Conservation (phyloP, 1,140 invertebrate species). For the Drosophila sturtevanti region DNA sequence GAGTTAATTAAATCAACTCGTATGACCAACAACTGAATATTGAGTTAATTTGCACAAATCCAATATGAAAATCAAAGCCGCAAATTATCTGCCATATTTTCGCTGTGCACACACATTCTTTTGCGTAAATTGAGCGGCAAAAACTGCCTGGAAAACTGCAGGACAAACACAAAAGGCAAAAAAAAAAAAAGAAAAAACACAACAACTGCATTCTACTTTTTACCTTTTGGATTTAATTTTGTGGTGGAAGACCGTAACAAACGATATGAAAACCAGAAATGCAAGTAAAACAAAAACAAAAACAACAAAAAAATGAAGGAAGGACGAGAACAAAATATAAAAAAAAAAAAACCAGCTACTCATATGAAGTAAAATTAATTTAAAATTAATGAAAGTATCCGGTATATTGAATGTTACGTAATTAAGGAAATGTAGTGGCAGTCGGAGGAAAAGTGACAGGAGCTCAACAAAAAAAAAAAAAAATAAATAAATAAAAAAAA, state of each 20-base stretch:
- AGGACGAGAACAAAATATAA: conserved; percentile 8
- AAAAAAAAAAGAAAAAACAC: too few species aligned
- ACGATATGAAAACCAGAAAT: conserved; percentile 31
- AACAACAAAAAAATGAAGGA: conserved; percentile 17
- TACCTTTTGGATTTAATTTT: conserved; percentile 71
- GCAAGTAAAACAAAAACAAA: conserved; percentile 5
- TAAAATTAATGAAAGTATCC: conserved; percentile 47
- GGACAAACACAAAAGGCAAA: background rate
- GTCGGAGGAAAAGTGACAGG: background rate
- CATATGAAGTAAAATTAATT: conserved; percentile 23
- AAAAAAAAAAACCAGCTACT: conserved; percentile 7
- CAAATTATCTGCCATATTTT: conserved; percentile 71
- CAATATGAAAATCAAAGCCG: conserved; percentile 54
- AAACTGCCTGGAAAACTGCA: conserved; percentile 3
- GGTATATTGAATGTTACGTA: conserved; percentile 30
- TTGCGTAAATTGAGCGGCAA: conserved; percentile 52
- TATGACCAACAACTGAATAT: conserved; percentile 49
- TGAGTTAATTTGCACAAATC: conserved; percentile 72
- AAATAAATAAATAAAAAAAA: too few species aligned
- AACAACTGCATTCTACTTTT: background rate
- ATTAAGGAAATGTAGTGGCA: background rate
- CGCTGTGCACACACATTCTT: conserved; percentile 18
- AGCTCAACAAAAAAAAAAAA: too few species aligned
- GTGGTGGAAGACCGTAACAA: conserved; percentile 39
- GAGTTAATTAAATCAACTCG: conserved; percentile 66